Evolutionary conservation across 23 tunicate genomes (phyloP).

Genomic region (Oikopleura albicans): DNA sequence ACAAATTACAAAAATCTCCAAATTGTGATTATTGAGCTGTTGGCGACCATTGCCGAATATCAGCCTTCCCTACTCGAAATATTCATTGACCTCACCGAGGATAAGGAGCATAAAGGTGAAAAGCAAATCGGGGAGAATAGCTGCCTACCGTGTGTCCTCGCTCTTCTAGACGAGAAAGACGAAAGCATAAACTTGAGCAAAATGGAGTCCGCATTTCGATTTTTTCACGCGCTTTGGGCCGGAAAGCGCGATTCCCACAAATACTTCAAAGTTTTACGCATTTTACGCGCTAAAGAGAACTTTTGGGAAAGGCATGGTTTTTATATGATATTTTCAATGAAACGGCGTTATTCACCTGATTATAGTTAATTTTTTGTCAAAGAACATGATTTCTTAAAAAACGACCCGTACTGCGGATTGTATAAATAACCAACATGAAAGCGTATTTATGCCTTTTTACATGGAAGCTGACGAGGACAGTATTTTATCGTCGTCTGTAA

Average conservation of each 20-base stretch:
- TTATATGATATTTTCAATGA: no score
- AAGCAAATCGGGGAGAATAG: not conserved
- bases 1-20: not conserved
- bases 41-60: not conserved
- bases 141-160: conserved; percentile 11
- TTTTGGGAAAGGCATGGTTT: conserved; percentile 16
- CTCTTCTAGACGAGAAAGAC: not conserved
- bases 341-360: no score
- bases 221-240: conserved; percentile 12
- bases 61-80: conserved; percentile 11
- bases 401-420: no score
- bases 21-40: not conserved
- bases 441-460: not conserved
- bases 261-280: conserved; percentile 1
- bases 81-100: not conserved
- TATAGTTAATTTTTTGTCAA: no score
- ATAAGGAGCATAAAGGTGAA: not conserved
- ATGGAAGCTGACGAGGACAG: not conserved
- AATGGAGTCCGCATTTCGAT: not conserved
- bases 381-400: no score
- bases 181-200: not conserved
- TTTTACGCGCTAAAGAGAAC: not conserved
- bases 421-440: no score
- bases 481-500: not conserved
- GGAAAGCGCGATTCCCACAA: conserved; percentile 14